A percentile compares a stretch with the other conserved stretches of the same genome.
phyloP scores from a whole-genome alignment of 2,797 vertebrate species.

The Pangasius larnaudii region DNA sequence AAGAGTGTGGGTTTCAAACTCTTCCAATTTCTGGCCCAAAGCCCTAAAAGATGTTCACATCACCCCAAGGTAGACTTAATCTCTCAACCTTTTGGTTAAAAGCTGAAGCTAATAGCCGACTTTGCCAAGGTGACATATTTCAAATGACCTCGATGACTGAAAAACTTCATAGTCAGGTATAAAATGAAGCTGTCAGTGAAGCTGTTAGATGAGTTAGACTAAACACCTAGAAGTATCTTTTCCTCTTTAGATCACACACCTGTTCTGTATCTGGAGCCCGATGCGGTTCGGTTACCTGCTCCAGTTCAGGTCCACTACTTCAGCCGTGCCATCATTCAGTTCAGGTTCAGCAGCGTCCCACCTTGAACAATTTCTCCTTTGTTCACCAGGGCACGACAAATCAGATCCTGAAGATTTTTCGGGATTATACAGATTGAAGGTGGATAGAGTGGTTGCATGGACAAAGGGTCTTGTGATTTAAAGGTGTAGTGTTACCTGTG shows the following conservation, averaged over 20 bases:
- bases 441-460: slow-evolving; percentile 57
- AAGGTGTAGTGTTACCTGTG: slow-evolving; percentile 55
- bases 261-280: slow-evolving; percentile 18
- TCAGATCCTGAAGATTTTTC: slow-evolving; percentile 64
- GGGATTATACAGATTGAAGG: slow-evolving; percentile 64
- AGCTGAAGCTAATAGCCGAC: not conserved
- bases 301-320: slow-evolving; percentile 34
- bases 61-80: not conserved
- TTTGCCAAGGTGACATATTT: slow-evolving; percentile 10
- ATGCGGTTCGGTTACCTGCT: slow-evolving; percentile 35
- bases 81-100: not conserved
- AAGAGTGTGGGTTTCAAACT: not conserved
- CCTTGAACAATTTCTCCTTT: slow-evolving; percentile 63
- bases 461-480: slow-evolving; percentile 64
- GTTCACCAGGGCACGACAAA: slow-evolving; percentile 63
- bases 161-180: slow-evolving; percentile 1
- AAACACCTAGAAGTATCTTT: slow-evolving; percentile 16
- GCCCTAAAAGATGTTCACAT: not conserved
- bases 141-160: not conserved
- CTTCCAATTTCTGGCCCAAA: not conserved
- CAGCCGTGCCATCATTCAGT: slow-evolving; percentile 52
- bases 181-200: not conserved
- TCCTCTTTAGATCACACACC: slow-evolving; percentile 43
- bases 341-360: slow-evolving; percentile 56
- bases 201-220: not conserved